Evolutionary conservation across 2,797 vertebrate genomes (phyloP).

Genomic region (Oreonectes daqikongensis): DNA sequence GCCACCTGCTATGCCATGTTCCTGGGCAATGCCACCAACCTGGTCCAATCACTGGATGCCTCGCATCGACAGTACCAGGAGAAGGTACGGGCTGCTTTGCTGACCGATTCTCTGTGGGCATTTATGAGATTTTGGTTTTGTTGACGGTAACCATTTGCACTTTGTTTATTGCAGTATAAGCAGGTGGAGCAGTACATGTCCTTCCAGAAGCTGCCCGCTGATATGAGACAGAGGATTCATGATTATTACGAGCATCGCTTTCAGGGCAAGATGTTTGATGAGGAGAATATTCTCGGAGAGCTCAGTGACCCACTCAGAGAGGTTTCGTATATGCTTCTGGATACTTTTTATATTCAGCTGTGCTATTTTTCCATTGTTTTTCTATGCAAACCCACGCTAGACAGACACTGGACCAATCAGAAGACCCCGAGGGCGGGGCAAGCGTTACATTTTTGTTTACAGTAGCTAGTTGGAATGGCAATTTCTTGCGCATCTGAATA

Average conservation of each 20-base stretch:
- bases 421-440: too few species aligned
- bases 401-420: too few species aligned
- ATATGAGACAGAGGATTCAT: constrained; percentile 90
- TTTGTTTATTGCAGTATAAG: constrained; percentile 83
- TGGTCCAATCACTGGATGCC: constrained; percentile 93
- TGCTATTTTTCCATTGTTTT: too few species aligned
- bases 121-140: not conserved
- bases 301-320: constrained; percentile 93
- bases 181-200: constrained; percentile 99
- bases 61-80: constrained; percentile 97
- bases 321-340: constrained; percentile 68
- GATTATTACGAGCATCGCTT: constrained; percentile 72
- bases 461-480: too few species aligned
- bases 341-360: not conserved
- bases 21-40: constrained; percentile 90
- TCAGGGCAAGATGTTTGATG: constrained; percentile 99
- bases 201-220: constrained; percentile 91
- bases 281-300: constrained; percentile 84
- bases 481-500: too few species aligned
- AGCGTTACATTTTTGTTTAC: too few species aligned
- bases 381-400: too few species aligned
- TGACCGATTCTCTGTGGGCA: not conserved
- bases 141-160: not conserved
- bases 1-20: constrained; percentile 98
- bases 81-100: constrained; percentile 80